Base-by-base conservation (phyloP, 2,113 vertebrate species). In the Donacobius atricapilla region DNA sequence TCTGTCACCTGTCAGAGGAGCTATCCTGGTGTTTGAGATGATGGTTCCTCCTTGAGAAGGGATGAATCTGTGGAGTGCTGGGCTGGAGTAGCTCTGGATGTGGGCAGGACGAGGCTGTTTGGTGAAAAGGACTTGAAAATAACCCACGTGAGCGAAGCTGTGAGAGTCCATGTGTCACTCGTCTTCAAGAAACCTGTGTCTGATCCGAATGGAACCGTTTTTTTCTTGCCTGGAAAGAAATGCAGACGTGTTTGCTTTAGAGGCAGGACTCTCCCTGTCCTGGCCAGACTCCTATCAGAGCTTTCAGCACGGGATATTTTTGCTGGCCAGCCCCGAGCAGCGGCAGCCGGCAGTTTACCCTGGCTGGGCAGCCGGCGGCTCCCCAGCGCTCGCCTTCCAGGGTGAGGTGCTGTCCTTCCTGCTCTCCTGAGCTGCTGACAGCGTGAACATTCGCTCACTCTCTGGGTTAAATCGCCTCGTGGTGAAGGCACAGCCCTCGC, bases 261-360 rank as follows among this genome's bases (percentile, higher is more conserved):
- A 89, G 73, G 94, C 93, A 86, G 94, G 93, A 83, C 10, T 0
- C n/a, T 76, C 91, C 63, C 86, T 27, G 2, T 45, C 5, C 83
- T 58, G 89, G 91, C 76, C 89, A 63, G 64, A 4, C 87, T 70
- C 87, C 35, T 94, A 80, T 94, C 91, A 5, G 8, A 64, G 86
- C 96, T 92, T 94, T 94, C 96, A 94, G 80, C 89, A 31, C 15
- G 80, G 93, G 89, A 63, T 92, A 25, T 95, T 81, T 92, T 83
- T 64, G 17, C 89, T 95, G 94, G 91, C 93, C 76, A 40, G 91
- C 48, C 79, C 27, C 0, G 40, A 72, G 89, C 91, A 31, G 83
- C 86, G 31, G 66, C 76, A 13, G 6, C 11, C 6, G 68, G 1
- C 13, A 91, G 60, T 92, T 96, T 95, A 72, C 81, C 65, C 94